Evolutionary conservation across 2,888 invertebrate genomes (phyloP), one percentile per base, ranked within the genome.

Genomic region (Aethes cnicana): DNA sequence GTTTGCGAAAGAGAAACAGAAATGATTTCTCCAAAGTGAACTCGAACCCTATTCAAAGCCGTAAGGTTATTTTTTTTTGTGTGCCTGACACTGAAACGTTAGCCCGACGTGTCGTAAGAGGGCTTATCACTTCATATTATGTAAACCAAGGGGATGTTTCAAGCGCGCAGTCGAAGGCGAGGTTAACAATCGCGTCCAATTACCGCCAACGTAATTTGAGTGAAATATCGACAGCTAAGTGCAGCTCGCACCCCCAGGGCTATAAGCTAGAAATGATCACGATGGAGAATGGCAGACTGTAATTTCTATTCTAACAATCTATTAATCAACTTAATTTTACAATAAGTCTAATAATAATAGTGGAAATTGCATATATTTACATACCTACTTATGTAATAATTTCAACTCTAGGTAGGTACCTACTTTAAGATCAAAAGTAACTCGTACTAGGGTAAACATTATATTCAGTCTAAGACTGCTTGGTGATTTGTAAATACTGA

Each of bases 111-210:
- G 32, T 32, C 32, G 32, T 16, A 32, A 23, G 4, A 16, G 18
- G 20, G 1, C 12, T 7, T 4, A 28, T 6, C 12, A 5, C 9
- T 21, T 4, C 5, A 37, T 37, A 7, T 14, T 37, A 37, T 14
- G 14, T 21, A 14, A 35, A 17, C 2, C 1, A 14, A 11, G 14
- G 25, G 20, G 11, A 4, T 14, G 37, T 39, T 39, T 11, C 9
- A 14, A 37, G 23, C 9, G 8, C 5, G 21, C 8, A 11, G 4
- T 18, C 11, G 14, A 20, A 30, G 20, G 20, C 12, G 17, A 17
- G 17, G 9, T 37, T 69, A 70, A 69, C 68, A 62, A 57, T 68
- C 68, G 67, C 48, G 64, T 76, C 70, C 69, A 74, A 78, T 79
- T 72, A 75, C 42, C 52, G 59, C 47, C 60, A 59, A 74, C 74